Evolutionary conservation across 1,140 invertebrate genomes (phyloP).

Genomic region (Drosophila ercepeae): DNA sequence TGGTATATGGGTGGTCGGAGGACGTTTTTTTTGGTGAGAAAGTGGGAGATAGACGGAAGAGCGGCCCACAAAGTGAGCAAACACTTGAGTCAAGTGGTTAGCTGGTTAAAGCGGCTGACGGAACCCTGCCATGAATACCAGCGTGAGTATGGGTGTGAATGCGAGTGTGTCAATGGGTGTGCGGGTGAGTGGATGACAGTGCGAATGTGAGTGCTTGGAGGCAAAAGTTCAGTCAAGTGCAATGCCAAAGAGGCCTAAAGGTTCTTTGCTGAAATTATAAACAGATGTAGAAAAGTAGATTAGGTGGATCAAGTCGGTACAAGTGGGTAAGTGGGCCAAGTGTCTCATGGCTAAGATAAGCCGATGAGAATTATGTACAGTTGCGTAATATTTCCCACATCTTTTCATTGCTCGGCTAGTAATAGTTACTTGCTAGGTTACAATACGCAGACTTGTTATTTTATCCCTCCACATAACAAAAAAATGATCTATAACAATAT

Average conservation of each 20-base stretch:
- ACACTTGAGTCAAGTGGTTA: slow-evolving; percentile 73
- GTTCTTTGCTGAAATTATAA: slow-evolving; percentile 35
- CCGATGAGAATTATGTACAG: slow-evolving; percentile 5
- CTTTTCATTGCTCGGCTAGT: background rate
- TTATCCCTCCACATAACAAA: no score
- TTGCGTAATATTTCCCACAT: slow-evolving; percentile 3
- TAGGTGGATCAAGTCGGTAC: slow-evolving; percentile 29
- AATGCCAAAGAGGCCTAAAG: slow-evolving; percentile 37
- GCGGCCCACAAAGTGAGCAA: slow-evolving; percentile 74
- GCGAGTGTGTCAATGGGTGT: slow-evolving; percentile 16
- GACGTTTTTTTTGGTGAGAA: slow-evolving; percentile 10
- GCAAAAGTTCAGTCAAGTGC: slow-evolving; percentile 65
- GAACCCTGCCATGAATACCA: slow-evolving; percentile 9
- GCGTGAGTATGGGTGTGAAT: background rate
- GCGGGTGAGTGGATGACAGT: slow-evolving; percentile 34
- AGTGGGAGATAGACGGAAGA: slow-evolving; percentile 10
- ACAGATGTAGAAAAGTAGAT: slow-evolving; percentile 43
- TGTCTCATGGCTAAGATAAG: slow-evolving; percentile 3
- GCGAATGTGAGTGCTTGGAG: slow-evolving; percentile 21
- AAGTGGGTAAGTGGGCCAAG: slow-evolving; percentile 42
- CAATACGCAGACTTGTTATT: background rate
- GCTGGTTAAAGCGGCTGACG: slow-evolving; percentile 60
- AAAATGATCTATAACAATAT: no score
- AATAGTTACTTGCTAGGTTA: background rate
- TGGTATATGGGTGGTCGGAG: background rate